Percentiles rank a stretch among this genome's conserved stretches.
These are phyloP conservation scores for Pachycephus smyrnensis DNA, from an alignment of 2,888 invertebrate species.

Conservation along the genomic window DNA sequence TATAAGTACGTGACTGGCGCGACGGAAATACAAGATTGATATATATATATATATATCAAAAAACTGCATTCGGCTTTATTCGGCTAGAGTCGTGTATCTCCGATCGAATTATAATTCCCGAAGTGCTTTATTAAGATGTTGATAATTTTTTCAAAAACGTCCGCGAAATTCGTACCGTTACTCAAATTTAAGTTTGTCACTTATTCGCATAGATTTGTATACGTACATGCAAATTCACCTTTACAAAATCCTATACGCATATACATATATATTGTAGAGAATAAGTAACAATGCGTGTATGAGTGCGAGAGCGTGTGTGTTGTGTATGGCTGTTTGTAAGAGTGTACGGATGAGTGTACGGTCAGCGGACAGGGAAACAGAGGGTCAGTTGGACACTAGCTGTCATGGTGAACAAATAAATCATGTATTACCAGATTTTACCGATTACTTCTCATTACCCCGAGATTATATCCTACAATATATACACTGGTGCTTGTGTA, in stretches of 20 bases:
- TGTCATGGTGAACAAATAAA: no score
- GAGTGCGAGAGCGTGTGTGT: no score
- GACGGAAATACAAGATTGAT: not conserved
- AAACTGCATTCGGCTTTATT: not conserved
- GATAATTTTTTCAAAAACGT: not conserved
- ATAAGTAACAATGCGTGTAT: no score
- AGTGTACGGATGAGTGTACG: no score
- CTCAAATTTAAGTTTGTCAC: not conserved
- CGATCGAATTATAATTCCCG: not conserved
- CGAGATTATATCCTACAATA: no score
- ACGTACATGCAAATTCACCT: not conserved
- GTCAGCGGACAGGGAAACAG: no score
- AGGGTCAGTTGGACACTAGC: no score
- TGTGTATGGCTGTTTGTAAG: no score
- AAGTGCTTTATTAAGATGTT: not conserved
- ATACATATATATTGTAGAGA: not conserved
- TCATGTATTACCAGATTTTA: no score
- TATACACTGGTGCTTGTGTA: no score
- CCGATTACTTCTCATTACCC: no score
- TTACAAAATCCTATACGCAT: not conserved
- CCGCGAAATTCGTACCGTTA: not conserved
- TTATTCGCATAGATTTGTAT: not conserved
- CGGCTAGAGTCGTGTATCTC: not conserved
- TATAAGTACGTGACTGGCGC: not conserved
- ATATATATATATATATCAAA: no score